These are phyloP conservation scores for Ricordea florida DNA, from an alignment of 92 coral and sea anemone genomes.

Conservation along the genomic window DNA sequence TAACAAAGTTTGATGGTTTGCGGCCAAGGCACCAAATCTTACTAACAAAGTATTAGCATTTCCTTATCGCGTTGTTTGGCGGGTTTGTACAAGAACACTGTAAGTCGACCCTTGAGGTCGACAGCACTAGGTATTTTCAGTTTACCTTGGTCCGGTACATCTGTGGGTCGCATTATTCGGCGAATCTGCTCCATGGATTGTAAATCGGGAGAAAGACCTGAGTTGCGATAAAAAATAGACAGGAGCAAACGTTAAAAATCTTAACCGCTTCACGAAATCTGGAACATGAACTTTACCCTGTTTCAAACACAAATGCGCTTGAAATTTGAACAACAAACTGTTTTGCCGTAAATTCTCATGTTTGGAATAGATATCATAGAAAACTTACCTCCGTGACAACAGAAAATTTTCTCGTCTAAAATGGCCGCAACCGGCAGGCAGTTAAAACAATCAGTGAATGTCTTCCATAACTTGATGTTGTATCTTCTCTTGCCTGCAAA, in stretches of 20 bases:
- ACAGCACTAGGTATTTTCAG: neutral
- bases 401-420: slow-evolving; percentile 95
- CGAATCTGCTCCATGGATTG: slow-evolving; percentile 99
- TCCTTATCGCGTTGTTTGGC: too few relatives aligned
- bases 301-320: neutral
- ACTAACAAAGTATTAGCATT: too few relatives aligned
- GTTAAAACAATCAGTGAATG: slow-evolving; percentile 98
- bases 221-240: neutral
- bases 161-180: slow-evolving; percentile 97
- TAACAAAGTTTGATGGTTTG: too few relatives aligned
- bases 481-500: slow-evolving; percentile 94
- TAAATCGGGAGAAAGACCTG: slow-evolving; percentile 96
- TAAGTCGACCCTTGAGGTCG: too few relatives aligned
- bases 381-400: slow-evolving; percentile 96
- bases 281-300: neutral
- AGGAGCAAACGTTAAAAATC: neutral
- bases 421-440: slow-evolving; percentile 98
- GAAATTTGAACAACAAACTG: neutral
- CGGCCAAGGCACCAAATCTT: too few relatives aligned
- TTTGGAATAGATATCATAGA: too few relatives aligned
- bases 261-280: too few relatives aligned
- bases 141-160: slow-evolving; percentile 99
- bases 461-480: slow-evolving; percentile 96
- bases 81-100: too few relatives aligned
- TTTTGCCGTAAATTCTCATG: too few relatives aligned